Evolutionary conservation across 2,797 vertebrate genomes (phyloP).

Genomic region (Fundulus diaphanus): DNA sequence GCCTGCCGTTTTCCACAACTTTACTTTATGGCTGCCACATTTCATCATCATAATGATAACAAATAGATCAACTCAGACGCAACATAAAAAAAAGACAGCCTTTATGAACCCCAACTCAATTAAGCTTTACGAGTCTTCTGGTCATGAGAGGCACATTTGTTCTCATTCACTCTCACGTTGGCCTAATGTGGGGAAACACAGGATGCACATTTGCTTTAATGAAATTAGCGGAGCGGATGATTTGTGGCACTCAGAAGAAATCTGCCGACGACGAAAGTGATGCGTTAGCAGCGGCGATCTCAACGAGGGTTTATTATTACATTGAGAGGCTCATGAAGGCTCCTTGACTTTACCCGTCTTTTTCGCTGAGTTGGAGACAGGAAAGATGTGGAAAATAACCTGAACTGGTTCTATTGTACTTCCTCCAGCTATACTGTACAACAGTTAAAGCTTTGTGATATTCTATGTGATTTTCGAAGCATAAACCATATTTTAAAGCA

Average conservation of each 20-base stretch:
- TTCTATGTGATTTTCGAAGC: no score
- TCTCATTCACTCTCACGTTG: slow-evolving; percentile 54
- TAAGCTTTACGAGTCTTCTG: slow-evolving; percentile 73
- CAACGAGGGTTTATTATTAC: slow-evolving; percentile 30
- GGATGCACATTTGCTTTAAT: slow-evolving; percentile 71
- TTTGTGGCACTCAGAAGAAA: slow-evolving; percentile 61
- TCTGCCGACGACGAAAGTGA: slow-evolving; percentile 55
- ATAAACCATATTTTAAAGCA: no score
- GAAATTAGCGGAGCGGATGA: slow-evolving; percentile 69
- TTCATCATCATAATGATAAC: slow-evolving; percentile 71
- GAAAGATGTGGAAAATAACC: background rate
- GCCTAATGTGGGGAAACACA: slow-evolving; percentile 55
- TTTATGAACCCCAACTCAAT: slow-evolving; percentile 80
- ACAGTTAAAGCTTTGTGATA: no score
- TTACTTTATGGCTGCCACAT: slow-evolving; percentile 64
- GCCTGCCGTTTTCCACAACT: slow-evolving; percentile 28
- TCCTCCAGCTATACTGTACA: no score
- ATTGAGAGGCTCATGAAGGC: background rate
- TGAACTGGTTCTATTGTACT: no score
- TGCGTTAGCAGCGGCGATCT: slow-evolving; percentile 42
- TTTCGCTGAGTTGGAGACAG: background rate
- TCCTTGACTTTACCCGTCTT: background rate
- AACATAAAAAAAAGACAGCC: slow-evolving; percentile 62
- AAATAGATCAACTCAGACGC: slow-evolving; percentile 72
- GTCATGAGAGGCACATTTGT: slow-evolving; percentile 68